Conservation (phyloP, 2,888 invertebrate genomes). For the Auanema freiburgensis region DNA sequence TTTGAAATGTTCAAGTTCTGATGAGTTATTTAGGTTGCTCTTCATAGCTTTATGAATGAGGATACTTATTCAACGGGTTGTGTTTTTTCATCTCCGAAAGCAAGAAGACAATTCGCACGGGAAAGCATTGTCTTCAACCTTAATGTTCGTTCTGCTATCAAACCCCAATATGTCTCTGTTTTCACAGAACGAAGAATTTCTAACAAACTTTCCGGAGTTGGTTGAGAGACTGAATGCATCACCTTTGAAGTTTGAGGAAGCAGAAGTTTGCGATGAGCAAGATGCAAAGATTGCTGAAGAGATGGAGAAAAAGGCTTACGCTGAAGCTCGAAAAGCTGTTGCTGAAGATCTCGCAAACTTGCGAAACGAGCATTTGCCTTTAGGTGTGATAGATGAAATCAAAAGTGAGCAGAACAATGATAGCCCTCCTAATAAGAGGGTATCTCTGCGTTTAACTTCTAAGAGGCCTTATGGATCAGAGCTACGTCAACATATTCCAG, state of each 20-base stretch:
- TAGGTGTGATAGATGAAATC: no score
- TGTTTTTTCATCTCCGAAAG: constrained; percentile 67
- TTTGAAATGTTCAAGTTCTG: neutral
- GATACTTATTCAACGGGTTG: constrained; percentile 89
- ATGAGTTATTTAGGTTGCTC: constrained; percentile 43
- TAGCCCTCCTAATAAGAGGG: no score
- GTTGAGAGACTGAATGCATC: constrained; percentile 22
- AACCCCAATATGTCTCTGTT: neutral
- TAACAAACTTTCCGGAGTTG: constrained; percentile 26
- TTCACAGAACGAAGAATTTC: constrained; percentile 25
- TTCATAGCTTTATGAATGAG: constrained; percentile 75
- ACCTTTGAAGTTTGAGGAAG: no score
- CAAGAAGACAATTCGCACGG: constrained; percentile 67
- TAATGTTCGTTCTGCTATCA: constrained; percentile 61
- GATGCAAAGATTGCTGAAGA: neutral
- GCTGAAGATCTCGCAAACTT: neutral
- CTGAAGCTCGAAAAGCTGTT: constrained; percentile 8
- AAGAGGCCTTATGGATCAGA: no score
- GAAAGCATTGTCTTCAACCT: constrained; percentile 83
- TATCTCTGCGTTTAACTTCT: no score
- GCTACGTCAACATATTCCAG: no score
- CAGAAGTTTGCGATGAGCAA: neutral
- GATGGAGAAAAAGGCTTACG: neutral
- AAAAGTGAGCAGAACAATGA: no score
- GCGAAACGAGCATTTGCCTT: no score